Evolutionary conservation across 1,140 invertebrate species (phyloP).

Genomic region (Euura lappo): DNA sequence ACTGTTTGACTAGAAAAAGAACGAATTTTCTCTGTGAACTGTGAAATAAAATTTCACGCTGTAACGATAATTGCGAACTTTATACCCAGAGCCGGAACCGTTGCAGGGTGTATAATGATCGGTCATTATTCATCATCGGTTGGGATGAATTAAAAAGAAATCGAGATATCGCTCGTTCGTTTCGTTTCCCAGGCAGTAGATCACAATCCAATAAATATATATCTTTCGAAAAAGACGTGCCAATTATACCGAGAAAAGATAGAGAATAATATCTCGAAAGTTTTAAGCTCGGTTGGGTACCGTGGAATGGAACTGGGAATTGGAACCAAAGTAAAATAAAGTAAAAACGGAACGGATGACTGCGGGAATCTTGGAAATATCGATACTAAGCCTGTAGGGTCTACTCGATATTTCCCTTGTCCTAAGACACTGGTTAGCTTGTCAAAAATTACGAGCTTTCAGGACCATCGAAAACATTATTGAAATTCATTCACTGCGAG

Average conservation of each 20-base stretch:
- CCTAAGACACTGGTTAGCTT: not conserved
- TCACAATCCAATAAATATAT: not conserved
- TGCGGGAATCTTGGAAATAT: not conserved
- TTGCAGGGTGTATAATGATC: slow-evolving; percentile 14
- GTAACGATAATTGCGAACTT: too few relatives aligned
- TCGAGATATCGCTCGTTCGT: too few relatives aligned
- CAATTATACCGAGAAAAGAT: not conserved
- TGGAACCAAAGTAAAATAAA: not conserved
- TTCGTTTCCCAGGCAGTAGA: not conserved
- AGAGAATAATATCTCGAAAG: not conserved
- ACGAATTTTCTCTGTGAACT: too few relatives aligned
- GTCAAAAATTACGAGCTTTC: not conserved
- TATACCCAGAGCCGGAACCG: too few relatives aligned
- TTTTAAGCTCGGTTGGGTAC: not conserved
- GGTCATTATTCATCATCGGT: not conserved
- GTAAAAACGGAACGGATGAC: not conserved
- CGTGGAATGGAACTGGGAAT: slow-evolving; percentile 3
- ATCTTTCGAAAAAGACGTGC: slow-evolving; percentile 6
- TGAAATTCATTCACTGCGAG: too few relatives aligned
- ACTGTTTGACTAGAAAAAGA: too few relatives aligned
- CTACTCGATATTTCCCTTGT: not conserved
- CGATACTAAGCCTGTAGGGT: not conserved
- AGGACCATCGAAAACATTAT: too few relatives aligned
- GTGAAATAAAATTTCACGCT: too few relatives aligned
- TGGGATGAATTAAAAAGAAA: too few relatives aligned